Evolutionary conservation across 2,888 invertebrate genomes (phyloP).

Genomic region (Cancer borealis): DNA sequence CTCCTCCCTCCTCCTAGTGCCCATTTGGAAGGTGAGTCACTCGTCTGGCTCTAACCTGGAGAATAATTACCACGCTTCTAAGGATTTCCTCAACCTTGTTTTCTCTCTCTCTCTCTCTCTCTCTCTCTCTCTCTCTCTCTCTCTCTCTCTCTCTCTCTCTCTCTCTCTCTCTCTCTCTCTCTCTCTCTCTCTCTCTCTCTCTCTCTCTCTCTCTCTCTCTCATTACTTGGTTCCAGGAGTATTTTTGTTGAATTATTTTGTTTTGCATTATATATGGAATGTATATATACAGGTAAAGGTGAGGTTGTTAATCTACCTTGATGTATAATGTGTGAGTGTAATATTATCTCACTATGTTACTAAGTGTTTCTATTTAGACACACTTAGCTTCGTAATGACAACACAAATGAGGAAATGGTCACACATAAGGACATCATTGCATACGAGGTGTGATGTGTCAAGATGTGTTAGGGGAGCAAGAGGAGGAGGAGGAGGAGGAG

Average conservation of each 20-base stretch:
- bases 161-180: constrained; percentile 20
- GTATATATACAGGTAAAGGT: background rate
- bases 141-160: constrained; percentile 20
- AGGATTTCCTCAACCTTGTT: background rate
- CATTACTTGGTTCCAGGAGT: background rate
- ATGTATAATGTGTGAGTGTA: background rate
- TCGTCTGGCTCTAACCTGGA: background rate
- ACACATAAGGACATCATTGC: too few species aligned
- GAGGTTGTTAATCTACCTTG: background rate
- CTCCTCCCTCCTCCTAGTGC: background rate
- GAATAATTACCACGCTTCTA: background rate
- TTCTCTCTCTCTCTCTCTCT: background rate
- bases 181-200: constrained; percentile 17
- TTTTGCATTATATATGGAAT: background rate
- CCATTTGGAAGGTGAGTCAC: background rate
- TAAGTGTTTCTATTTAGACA: too few species aligned
- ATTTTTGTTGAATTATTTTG: background rate
- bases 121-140: background rate
- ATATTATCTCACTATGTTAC: background rate
- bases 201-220: constrained; percentile 10
- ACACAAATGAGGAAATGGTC: too few species aligned
- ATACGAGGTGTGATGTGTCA: too few species aligned
- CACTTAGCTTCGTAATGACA: too few species aligned
- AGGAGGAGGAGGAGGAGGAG: too few species aligned
- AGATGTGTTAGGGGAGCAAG: too few species aligned